These are phyloP conservation scores for Solea senegalensis DNA, from an alignment of 2,113 vertebrate species.

Conservation along the genomic window DNA sequence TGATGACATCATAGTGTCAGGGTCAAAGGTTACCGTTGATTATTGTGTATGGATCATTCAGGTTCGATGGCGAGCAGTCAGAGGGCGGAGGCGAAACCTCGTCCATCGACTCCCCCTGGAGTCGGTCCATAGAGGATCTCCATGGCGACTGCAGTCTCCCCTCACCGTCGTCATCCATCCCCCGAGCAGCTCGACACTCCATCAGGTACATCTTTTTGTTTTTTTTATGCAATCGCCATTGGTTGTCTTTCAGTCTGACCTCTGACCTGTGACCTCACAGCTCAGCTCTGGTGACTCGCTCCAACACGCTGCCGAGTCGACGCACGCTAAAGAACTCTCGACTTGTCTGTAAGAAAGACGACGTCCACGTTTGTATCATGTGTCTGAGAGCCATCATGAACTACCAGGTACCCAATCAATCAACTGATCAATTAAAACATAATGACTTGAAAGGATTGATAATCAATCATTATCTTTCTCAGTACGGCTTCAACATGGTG, in stretches of 20 bases:
- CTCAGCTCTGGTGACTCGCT: constrained; percentile 82
- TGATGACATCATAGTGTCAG: not conserved
- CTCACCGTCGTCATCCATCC: constrained; percentile 85
- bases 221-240: not conserved
- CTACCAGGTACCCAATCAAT: constrained; percentile 87
- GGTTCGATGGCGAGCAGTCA: constrained; percentile 92
- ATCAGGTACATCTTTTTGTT: constrained; percentile 65
- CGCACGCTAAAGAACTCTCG: constrained; percentile 94
- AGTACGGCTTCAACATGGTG: constrained; percentile 99
- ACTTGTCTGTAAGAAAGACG: constrained; percentile 96
- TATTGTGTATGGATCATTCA: constrained; percentile 49
- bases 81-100: constrained; percentile 88
- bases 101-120: constrained; percentile 94
- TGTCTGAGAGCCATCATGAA: constrained; percentile 98
- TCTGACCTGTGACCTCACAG: constrained; percentile 33
- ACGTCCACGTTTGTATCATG: constrained; percentile 98
- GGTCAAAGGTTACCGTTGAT: not conserved
- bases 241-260: not conserved
- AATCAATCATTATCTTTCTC: constrained; percentile 18
- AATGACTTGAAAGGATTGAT: not conserved
- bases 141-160: constrained; percentile 92
- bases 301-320: constrained; percentile 93
- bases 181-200: constrained; percentile 89
- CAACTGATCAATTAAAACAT: not conserved
- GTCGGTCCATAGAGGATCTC: constrained; percentile 96